Percentiles rank a stretch among this genome's conserved stretches.
Evolutionary conservation across 2,888 invertebrate genomes (phyloP).

Genomic region (Tachina lurida): DNA sequence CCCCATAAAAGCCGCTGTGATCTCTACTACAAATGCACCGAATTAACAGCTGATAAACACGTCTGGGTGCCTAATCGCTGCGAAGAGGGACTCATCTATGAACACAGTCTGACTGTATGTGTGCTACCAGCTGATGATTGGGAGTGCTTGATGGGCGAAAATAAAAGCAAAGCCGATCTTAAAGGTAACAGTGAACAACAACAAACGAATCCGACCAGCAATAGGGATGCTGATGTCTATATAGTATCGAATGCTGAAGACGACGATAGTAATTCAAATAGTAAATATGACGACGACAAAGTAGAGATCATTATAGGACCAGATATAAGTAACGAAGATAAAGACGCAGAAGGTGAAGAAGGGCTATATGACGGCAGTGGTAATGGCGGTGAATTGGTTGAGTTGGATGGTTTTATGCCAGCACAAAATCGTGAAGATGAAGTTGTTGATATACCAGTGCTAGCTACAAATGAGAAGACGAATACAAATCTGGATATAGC

Average conservation of each 20-base stretch:
- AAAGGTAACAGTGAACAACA: conserved; percentile 5
- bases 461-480: conserved; percentile 37
- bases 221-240: conserved; percentile 73
- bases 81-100: conserved; percentile 81
- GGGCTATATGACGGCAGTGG: conserved; percentile 75
- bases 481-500: conserved; percentile 35
- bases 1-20: conserved; percentile 82
- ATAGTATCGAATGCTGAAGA: conserved; percentile 75
- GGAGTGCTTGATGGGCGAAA: conserved; percentile 80
- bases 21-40: conserved; percentile 80
- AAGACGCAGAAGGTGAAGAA: conserved; percentile 65
- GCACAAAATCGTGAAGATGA: conserved; percentile 75
- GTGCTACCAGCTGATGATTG: conserved; percentile 83
- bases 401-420: conserved; percentile 74
- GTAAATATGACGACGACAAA: conserved; percentile 72
- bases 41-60: conserved; percentile 77
- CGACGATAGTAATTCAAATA: conserved; percentile 48
- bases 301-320: conserved; percentile 75
- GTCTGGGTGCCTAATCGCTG: conserved; percentile 82
- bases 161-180: conserved; percentile 1
- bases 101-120: conserved; percentile 80
- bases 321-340: conserved; percentile 75
- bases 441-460: not conserved
- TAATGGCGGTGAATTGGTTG: conserved; percentile 77
- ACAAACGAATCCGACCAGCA: conserved; percentile 12